These are phyloP conservation scores for Rotaria magnacalcarata DNA, from an alignment of 2,888 invertebrate species.

Conservation along the genomic window DNA sequence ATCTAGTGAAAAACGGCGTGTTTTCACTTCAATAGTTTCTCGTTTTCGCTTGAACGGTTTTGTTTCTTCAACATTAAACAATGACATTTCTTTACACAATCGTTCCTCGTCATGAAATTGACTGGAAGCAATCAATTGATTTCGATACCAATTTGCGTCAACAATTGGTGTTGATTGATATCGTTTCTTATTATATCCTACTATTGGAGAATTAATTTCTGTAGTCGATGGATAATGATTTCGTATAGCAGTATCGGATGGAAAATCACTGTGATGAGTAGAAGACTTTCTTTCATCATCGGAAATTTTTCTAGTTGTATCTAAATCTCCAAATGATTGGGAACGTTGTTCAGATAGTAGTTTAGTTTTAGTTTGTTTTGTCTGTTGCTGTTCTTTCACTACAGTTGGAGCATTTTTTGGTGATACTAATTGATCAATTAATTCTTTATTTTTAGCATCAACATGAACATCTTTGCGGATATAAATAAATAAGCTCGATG, in stretches of 20 bases:
- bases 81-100: background rate
- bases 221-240: background rate
- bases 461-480: constrained; percentile 90
- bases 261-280: too few relatives aligned
- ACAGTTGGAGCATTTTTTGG: background rate
- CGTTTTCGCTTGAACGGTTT: background rate
- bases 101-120: background rate
- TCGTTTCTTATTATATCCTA: background rate
- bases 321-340: background rate
- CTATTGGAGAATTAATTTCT: background rate
- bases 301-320: background rate
- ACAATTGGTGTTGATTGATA: background rate
- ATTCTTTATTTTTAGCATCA: constrained; percentile 75
- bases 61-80: background rate
- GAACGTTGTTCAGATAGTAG: background rate
- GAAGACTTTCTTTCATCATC: background rate
- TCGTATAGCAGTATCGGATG: too few relatives aligned
- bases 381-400: background rate
- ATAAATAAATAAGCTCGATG: constrained; percentile 79
- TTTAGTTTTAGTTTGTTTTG: background rate
- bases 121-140: background rate
- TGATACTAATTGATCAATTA: background rate
- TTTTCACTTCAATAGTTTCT: background rate
- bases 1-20: background rate
- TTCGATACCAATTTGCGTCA: background rate